Evolutionary conservation across 2,797 vertebrate genomes (phyloP).

Genomic region (Microcaecilia unicolor): DNA sequence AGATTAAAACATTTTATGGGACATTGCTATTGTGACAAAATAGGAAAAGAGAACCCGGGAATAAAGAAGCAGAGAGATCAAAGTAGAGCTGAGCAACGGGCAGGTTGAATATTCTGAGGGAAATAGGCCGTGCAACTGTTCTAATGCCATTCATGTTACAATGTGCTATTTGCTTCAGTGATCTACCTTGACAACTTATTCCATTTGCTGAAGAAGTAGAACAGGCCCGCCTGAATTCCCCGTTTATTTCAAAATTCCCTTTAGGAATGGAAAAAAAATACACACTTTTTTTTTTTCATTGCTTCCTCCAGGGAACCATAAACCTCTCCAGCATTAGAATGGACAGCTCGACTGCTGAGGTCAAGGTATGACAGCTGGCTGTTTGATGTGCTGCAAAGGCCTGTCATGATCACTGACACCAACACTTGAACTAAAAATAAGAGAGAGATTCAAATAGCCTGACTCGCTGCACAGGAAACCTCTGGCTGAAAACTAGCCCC

Average conservation of each 20-base stretch:
- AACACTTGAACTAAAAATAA: slow-evolving; percentile 31
- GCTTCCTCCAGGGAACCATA: slow-evolving; percentile 11
- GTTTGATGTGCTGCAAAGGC: slow-evolving; percentile 9
- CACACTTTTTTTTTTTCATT: slow-evolving; percentile 17
- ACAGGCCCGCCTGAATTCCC: not conserved
- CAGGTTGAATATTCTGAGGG: too few relatives aligned
- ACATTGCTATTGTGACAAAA: too few relatives aligned
- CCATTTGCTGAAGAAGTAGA: slow-evolving; percentile 1
- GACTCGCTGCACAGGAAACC: slow-evolving; percentile 30
- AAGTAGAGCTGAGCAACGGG: too few relatives aligned
- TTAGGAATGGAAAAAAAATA: slow-evolving; percentile 34
- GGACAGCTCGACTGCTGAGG: slow-evolving; percentile 18
- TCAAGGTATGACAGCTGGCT: slow-evolving; percentile 23
- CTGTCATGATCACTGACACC: slow-evolving; percentile 7
- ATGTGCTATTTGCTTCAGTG: slow-evolving; percentile 8
- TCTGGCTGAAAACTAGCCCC: slow-evolving; percentile 34
- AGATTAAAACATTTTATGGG: too few relatives aligned
- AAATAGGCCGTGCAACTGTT: too few relatives aligned
- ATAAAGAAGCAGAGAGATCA: too few relatives aligned
- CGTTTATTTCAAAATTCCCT: slow-evolving; percentile 16
- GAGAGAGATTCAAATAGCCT: slow-evolving; percentile 23
- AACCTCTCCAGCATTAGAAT: slow-evolving; percentile 1
- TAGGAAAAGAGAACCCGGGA: too few relatives aligned
- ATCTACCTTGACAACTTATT: slow-evolving; percentile 8
- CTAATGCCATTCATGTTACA: too few relatives aligned